Conservation (phyloP, 2,888 invertebrate genomes). For the Drosophila testacea region DNA sequence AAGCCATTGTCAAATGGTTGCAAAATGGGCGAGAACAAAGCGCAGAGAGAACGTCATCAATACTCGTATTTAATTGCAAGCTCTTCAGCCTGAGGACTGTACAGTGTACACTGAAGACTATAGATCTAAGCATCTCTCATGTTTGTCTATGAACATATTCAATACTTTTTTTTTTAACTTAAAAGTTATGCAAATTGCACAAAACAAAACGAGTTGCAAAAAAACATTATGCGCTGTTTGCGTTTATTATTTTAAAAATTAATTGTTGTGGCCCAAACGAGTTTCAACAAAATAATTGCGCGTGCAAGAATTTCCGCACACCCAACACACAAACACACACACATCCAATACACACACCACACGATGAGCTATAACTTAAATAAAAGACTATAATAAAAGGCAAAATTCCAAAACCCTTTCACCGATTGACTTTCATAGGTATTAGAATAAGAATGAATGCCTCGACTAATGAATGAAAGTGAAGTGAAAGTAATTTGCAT, state of each 20-base stretch:
- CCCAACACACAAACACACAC: slow-evolving; percentile 7
- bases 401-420: slow-evolving; percentile 55
- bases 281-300: slow-evolving; percentile 64
- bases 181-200: slow-evolving; percentile 72
- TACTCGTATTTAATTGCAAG: slow-evolving; percentile 62
- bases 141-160: slow-evolving; percentile 18
- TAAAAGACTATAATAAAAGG: background rate
- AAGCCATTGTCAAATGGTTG: slow-evolving; percentile 56
- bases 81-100: slow-evolving; percentile 50
- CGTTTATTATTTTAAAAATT: slow-evolving; percentile 67
- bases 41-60: slow-evolving; percentile 56
- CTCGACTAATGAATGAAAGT: slow-evolving; percentile 71
- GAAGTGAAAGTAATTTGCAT: slow-evolving; percentile 79
- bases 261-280: slow-evolving; percentile 61
- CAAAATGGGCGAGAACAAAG: slow-evolving; percentile 39
- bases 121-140: slow-evolving; percentile 10
- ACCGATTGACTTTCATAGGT: slow-evolving; percentile 59
- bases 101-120: slow-evolving; percentile 16
- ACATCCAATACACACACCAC: background rate
- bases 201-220: slow-evolving; percentile 53
- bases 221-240: slow-evolving; percentile 61
- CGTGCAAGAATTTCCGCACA: slow-evolving; percentile 59
- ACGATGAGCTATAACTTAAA: background rate
- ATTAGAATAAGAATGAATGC: slow-evolving; percentile 78
- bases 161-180: slow-evolving; percentile 14